Evolutionary conservation across 2,888 invertebrate genomes (phyloP), one percentile per base, ranked within the genome.

Genomic region (Lasioglossum villosulum): DNA sequence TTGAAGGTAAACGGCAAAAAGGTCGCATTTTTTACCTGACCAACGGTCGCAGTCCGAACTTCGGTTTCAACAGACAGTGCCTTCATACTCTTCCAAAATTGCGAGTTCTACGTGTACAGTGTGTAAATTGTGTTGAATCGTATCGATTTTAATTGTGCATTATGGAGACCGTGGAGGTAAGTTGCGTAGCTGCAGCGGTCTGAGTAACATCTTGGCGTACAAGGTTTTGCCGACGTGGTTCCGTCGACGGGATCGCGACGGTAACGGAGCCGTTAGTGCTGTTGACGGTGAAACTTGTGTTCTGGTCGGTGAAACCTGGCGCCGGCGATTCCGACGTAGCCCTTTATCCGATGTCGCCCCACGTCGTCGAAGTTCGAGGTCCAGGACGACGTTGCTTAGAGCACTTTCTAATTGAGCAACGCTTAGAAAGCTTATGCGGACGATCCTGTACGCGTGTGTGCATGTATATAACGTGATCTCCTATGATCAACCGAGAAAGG

Each of bases 361-460:
- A 70, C 70, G 63, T 71, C 14, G 48, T 77, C 48, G 52, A 30
- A 48, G 59, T 63, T 63, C 66, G 66, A 34, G 66, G 66, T 30
- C 66, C 66, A 66, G 66, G 34, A 34, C 74, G 85, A 84, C 70
- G 71, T 34, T 59, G 34, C 66, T 66, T 66, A 66, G 77, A 34
- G 48, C 74, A 77, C 86, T 87, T 86, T 87, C 86, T 87, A 87
- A 86, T 87, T 74, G 87, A 80, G 77, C 83, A 78, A 83, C 78
- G 37, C 72, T 72, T 78, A 83, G 86, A 87, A 86, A 86, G 82
- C 78, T 73, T 23, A 45, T 59, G 45, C 72, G 19, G 34, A 19
- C 30, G 34, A 34, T 63, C 66, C 8, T 16, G 63, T 19, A 4
- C 0, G 48, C 2, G 48, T 48, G 6, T 48, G 48, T 52, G 66